Evolutionary conservation across 2,113 vertebrate species (phyloP).

Genomic region (Illadopsis cleaveri): DNA sequence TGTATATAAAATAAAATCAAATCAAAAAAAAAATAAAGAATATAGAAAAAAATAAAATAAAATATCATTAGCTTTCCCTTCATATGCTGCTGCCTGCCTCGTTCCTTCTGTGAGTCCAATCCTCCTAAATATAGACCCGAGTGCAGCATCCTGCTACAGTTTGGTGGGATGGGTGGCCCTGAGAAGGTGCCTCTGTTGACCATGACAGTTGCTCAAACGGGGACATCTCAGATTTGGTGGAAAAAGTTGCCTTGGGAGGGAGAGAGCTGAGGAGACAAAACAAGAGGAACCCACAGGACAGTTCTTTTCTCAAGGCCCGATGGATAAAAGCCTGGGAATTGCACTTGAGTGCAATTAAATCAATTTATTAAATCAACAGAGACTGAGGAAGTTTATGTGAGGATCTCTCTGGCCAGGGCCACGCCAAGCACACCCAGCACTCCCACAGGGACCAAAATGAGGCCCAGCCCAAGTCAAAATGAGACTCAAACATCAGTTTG

Average conservation of each 20-base stretch:
- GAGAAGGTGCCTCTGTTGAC: neutral
- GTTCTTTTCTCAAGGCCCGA: neutral
- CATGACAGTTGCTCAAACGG: rapidly evolving
- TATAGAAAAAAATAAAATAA: no score
- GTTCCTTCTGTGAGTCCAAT: no score
- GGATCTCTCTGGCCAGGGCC: neutral
- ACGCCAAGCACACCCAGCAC: neutral
- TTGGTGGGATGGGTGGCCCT: neutral
- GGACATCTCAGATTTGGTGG: neutral
- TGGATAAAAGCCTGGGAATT: neutral
- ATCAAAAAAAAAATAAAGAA: no score
- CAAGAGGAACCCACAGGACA: neutral
- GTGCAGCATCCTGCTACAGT: no score
- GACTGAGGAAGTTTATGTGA: neutral
- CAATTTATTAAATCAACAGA: no score
- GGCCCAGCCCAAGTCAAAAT: neutral
- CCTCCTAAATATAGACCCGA: no score
- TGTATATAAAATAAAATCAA: no score
- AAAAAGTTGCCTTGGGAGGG: neutral
- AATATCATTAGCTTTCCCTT: no score
- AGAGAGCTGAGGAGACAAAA: neutral
- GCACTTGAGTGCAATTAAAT: no score
- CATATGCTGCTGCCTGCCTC: no score
- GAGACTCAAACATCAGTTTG: neutral
- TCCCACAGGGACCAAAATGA: neutral